These are phyloP conservation scores for Mungos mungo DNA, from an alignment of 2,113 vertebrate species.

Conservation along the genomic window DNA sequence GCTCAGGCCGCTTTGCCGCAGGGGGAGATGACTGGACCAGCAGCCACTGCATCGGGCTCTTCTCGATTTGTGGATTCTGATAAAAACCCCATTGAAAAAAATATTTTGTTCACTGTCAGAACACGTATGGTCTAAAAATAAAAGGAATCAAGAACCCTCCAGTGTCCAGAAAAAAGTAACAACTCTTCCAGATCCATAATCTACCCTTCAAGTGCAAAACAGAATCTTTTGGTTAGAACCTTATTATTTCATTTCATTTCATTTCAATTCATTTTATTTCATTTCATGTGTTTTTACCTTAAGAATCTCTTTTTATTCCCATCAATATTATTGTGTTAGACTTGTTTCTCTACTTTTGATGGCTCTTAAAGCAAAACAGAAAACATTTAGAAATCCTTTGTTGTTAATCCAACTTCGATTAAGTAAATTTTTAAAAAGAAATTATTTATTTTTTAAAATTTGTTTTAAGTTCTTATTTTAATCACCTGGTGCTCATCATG, in stretches of 20 bases:
- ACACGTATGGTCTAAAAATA: background rate
- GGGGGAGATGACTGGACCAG: too few species aligned
- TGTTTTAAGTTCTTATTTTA: background rate
- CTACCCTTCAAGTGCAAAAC: background rate
- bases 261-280: background rate
- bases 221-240: background rate
- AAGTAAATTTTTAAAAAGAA: background rate
- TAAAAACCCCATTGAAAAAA: background rate
- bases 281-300: background rate
- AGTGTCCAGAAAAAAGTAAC: background rate
- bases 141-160: background rate
- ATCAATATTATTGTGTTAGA: background rate
- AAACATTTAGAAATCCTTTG: background rate
- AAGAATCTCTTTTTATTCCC: background rate
- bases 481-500: background rate
- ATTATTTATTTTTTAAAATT: background rate
- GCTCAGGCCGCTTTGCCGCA: background rate
- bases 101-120: background rate
- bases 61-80: background rate
- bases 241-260: background rate
- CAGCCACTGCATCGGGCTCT: background rate
- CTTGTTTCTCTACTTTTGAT: background rate
- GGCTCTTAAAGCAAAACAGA: constrained; percentile 16
- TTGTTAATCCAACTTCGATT: background rate
- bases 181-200: background rate